Evolutionary conservation across 2,888 invertebrate species (phyloP).

Genomic region (Trissolcus japonicus): DNA sequence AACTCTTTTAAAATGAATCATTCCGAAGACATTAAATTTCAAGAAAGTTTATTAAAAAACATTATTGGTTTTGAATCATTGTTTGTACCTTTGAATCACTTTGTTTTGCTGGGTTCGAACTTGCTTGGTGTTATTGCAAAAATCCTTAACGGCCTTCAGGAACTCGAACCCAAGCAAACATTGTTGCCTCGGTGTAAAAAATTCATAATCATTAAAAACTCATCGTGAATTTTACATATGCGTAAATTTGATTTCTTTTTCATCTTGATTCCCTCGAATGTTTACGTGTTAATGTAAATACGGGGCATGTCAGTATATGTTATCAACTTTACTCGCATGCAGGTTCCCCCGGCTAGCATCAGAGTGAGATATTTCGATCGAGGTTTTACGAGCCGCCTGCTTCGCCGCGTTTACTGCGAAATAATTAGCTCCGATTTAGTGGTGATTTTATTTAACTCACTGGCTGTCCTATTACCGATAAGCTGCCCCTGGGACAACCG

Average conservation of each 20-base stretch:
- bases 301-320: constrained; percentile 59
- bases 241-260: constrained; percentile 11
- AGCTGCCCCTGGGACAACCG: constrained; percentile 33
- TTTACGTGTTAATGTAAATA: constrained; percentile 50
- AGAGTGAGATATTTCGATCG: constrained; percentile 67
- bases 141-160: too few relatives aligned
- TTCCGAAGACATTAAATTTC: too few relatives aligned
- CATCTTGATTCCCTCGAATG: constrained; percentile 14
- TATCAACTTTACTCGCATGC: constrained; percentile 68
- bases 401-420: constrained; percentile 70
- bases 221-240: not conserved
- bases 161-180: not conserved
- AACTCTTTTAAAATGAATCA: too few relatives aligned
- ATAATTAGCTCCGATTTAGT: constrained; percentile 75
- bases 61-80: too few relatives aligned
- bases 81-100: too few relatives aligned
- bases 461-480: constrained; percentile 62
- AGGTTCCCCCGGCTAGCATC: constrained; percentile 63
- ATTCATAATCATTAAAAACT: not conserved
- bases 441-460: constrained; percentile 67
- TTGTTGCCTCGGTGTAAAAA: not conserved
- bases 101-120: too few relatives aligned
- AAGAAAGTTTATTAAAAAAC: too few relatives aligned
- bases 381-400: constrained; percentile 67
- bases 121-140: too few relatives aligned